Evolutionary conservation across 2,888 invertebrate species (phyloP).

Genomic region (Neelides folsomi): DNA sequence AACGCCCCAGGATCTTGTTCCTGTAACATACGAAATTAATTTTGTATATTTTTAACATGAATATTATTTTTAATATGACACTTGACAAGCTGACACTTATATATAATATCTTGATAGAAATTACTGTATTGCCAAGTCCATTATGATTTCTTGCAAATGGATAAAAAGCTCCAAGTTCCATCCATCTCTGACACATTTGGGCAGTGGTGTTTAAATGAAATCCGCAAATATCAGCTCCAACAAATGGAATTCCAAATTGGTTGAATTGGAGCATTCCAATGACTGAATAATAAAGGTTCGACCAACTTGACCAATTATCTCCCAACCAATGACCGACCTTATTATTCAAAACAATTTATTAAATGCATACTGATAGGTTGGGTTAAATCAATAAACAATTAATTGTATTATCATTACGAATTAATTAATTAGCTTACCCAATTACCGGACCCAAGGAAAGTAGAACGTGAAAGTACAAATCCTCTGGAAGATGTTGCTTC

Average conservation of each 20-base stretch:
- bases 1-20: constrained; percentile 72
- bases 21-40: constrained; percentile 37
- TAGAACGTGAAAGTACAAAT: constrained; percentile 62
- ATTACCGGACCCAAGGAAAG: constrained; percentile 59
- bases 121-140: constrained; percentile 20
- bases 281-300: constrained; percentile 16
- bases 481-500: constrained; percentile 41
- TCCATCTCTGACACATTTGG: constrained; percentile 42
- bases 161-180: constrained; percentile 41
- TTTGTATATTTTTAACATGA: too few relatives aligned
- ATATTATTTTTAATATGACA: too few relatives aligned
- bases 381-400: too few relatives aligned
- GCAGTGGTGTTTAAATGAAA: constrained; percentile 34
- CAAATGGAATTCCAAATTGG: constrained; percentile 34
- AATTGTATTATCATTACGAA: too few relatives aligned
- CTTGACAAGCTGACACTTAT: too few relatives aligned
- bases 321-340: constrained; percentile 32
- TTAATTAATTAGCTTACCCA: constrained; percentile 39
- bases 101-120: too few relatives aligned
- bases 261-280: constrained; percentile 38
- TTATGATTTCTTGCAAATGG: constrained; percentile 39
- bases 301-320: constrained; percentile 18
- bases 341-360: too few relatives aligned
- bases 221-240: constrained; percentile 35
- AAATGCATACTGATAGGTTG: too few relatives aligned